Percentiles rank a stretch among this genome's conserved stretches.
Evolutionary conservation across 2,113 vertebrate genomes (phyloP).

Genomic region (Tachuris rubrigastra): DNA sequence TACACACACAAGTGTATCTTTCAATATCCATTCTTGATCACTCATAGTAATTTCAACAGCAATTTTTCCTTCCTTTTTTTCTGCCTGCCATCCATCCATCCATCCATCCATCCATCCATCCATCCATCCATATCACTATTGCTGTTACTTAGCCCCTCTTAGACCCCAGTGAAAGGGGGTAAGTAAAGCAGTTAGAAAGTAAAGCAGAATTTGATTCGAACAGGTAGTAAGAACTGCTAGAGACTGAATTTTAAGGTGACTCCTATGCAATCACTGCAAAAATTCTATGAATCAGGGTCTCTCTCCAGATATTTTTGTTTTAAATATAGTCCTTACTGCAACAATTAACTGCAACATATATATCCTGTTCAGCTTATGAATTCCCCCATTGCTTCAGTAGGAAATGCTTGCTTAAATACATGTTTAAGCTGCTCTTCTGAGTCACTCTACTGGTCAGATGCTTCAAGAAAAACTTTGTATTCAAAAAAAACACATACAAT

Average conservation of each 20-base stretch:
- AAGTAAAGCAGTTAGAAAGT: not conserved
- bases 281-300: not conserved
- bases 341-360: not conserved
- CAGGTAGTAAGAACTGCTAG: not conserved
- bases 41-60: not conserved
- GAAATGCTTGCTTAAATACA: not conserved
- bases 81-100: not conserved
- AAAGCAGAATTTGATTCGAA: not conserved
- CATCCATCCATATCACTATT: not conserved
- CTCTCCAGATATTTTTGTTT: not conserved
- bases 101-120: not conserved
- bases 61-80: no score
- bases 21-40: not conserved
- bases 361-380: not conserved
- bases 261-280: not conserved
- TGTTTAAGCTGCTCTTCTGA: not conserved
- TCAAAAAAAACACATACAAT: not conserved
- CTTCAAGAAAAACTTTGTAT: not conserved
- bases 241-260: not conserved
- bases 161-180: accelerated
- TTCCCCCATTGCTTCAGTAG: not conserved
- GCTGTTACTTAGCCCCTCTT: not conserved
- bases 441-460: not conserved
- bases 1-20: not conserved
- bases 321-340: not conserved